A percentile compares a stretch with the other conserved stretches of the same genome.
phyloP scores from a whole-genome alignment of 2,797 vertebrate species.

The Rhodeus uyekii region DNA sequence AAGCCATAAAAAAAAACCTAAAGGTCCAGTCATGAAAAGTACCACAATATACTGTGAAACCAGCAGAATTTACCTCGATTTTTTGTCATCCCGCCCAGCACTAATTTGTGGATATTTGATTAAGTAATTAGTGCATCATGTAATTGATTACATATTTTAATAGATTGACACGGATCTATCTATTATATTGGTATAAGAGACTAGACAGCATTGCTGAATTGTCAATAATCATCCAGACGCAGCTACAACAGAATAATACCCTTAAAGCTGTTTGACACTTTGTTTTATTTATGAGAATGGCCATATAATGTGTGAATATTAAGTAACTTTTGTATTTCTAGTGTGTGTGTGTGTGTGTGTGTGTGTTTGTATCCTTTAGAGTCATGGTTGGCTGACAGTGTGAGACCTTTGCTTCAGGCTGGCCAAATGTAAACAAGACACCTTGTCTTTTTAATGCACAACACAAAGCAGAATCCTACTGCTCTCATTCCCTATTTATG shows the following conservation, averaged over 20 bases:
- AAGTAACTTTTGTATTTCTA: slow-evolving; percentile 12
- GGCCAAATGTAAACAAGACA: slow-evolving; percentile 61
- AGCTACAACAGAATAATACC: slow-evolving; percentile 10
- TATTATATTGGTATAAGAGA: background rate
- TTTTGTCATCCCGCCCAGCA: background rate
- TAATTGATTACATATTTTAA: background rate
- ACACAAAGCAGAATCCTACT: slow-evolving; percentile 44
- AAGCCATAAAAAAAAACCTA: background rate
- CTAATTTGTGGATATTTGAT: background rate
- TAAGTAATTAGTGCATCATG: background rate
- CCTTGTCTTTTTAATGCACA: slow-evolving; percentile 62
- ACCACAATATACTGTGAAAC: too few relatives aligned
- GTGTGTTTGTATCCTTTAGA: slow-evolving; percentile 34
- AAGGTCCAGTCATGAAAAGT: too few relatives aligned
- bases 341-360: background rate
- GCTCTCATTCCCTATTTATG: slow-evolving; percentile 66
- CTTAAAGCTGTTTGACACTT: background rate
- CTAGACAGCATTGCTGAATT: background rate
- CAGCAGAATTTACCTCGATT: background rate
- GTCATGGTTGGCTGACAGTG: slow-evolving; percentile 31
- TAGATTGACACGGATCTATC: background rate
- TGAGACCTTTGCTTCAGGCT: slow-evolving; percentile 12
- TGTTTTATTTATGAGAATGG: slow-evolving; percentile 17
- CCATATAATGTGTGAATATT: slow-evolving; percentile 15
- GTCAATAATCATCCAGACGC: background rate